These are phyloP conservation scores for Copidosoma aretas DNA, from an alignment of 2,888 invertebrate genomes.

Conservation along the genomic window DNA sequence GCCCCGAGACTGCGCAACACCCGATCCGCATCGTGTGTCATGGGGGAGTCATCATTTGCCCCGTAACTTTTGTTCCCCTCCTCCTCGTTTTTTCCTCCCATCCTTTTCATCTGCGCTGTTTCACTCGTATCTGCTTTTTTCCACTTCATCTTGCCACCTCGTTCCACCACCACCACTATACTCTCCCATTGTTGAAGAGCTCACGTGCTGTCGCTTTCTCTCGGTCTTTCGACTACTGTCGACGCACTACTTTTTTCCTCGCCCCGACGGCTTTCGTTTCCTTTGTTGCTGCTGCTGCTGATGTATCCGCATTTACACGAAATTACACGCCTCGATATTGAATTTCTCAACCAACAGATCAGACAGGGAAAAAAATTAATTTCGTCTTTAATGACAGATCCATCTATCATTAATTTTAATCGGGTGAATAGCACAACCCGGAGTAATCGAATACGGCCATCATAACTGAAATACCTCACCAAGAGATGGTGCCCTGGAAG, in stretches of 20 bases:
- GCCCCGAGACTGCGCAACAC: no score
- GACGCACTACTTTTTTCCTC: conserved; percentile 5
- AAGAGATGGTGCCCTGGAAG: no score
- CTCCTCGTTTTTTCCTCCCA: conserved; percentile 16
- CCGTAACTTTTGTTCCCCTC: conserved; percentile 36
- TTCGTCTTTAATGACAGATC: no score
- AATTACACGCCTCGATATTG: no score
- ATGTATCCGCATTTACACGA: neutral
- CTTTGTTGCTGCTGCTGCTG: neutral
- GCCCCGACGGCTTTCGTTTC: conserved; percentile 21
- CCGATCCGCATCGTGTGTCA: conserved; percentile 27
- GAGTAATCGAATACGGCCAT: no score
- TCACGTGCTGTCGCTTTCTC: conserved; percentile 31
- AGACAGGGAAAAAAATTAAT: no score
- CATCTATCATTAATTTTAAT: no score
- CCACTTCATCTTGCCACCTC: conserved; percentile 41
- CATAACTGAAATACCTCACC: no score
- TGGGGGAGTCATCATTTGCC: conserved; percentile 54
- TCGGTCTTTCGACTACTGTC: conserved; percentile 3
- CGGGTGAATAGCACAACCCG: no score
- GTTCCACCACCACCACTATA: conserved; percentile 18
- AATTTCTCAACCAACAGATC: no score
- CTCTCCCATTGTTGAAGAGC: conserved; percentile 35
- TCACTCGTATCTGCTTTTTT: conserved; percentile 36
- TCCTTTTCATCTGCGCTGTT: conserved; percentile 27